These are phyloP conservation scores for Aegypius monachus DNA, from an alignment of 2,113 vertebrate genomes.

Conservation along the genomic window DNA sequence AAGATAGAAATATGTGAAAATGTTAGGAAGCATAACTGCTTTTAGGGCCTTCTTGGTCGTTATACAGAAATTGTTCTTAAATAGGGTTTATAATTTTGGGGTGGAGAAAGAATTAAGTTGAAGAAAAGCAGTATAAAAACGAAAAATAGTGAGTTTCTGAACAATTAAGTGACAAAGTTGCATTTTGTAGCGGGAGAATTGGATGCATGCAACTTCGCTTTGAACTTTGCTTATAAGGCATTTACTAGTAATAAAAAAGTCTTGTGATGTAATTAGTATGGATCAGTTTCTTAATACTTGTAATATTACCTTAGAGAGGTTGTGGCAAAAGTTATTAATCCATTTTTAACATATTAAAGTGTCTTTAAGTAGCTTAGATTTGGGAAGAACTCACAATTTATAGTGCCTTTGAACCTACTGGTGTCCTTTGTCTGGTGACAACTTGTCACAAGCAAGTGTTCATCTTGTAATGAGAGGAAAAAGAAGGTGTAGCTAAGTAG, in stretches of 20 bases:
- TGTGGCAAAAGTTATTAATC: background rate
- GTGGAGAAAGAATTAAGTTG: background rate
- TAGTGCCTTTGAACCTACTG: background rate
- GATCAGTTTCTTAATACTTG: background rate
- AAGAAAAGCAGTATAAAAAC: background rate
- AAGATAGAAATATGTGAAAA: background rate
- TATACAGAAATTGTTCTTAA: background rate
- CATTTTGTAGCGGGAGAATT: background rate
- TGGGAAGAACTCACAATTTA: background rate
- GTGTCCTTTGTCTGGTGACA: background rate
- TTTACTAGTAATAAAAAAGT: background rate
- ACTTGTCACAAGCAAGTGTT: background rate
- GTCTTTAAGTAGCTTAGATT: background rate
- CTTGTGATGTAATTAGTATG: background rate
- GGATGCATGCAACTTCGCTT: background rate
- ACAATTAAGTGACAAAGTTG: background rate
- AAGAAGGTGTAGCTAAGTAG: background rate
- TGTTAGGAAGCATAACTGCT: background rate
- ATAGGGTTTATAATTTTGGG: background rate
- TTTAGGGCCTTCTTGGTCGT: background rate
- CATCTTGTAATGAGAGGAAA: background rate
- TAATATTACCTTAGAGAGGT: background rate
- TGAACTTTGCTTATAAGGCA: background rate
- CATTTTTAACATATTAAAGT: background rate
- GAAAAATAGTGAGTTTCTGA: background rate